These are phyloP conservation scores for Ephydatia muelleri DNA, from an alignment of 37 sponge, comb jelly and placozoan genomes.

Conservation along the genomic window DNA sequence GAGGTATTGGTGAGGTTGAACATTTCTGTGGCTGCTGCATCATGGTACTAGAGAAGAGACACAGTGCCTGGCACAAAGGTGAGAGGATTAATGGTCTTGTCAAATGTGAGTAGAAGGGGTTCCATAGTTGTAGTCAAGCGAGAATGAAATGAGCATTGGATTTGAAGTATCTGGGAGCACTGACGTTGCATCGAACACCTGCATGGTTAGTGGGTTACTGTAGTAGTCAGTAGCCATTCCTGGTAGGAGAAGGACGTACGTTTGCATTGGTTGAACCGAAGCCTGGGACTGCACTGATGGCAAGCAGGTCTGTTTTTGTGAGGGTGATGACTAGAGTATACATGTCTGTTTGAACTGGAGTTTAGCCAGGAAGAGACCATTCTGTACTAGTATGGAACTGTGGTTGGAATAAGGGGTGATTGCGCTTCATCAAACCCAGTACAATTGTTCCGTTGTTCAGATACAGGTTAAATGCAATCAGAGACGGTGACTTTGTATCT, in stretches of 20 bases:
- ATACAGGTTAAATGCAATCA: constrained; percentile 53
- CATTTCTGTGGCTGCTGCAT: neutral
- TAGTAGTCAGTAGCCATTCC: constrained; percentile 58
- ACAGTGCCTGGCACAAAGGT: constrained; percentile 41
- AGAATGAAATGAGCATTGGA: constrained; percentile 61
- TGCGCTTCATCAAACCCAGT: constrained; percentile 76
- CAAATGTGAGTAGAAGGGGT: constrained; percentile 64
- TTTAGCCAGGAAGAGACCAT: constrained; percentile 40
- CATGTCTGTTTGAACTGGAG: constrained; percentile 28
- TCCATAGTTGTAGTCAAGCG: constrained; percentile 52
- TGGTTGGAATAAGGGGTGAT: constrained; percentile 51
- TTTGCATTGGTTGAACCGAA: constrained; percentile 57
- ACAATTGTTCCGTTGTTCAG: constrained; percentile 56
- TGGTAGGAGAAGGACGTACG: constrained; percentile 53
- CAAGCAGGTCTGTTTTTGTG: constrained; percentile 60
- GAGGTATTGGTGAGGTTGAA: constrained; percentile 27
- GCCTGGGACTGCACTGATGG: constrained; percentile 55
- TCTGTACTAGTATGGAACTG: constrained; percentile 43
- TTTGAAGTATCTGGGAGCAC: constrained; percentile 47
- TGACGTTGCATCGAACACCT: constrained; percentile 16
- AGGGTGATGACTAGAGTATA: constrained; percentile 51
- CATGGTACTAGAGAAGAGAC: constrained; percentile 29
- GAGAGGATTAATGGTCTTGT: constrained; percentile 61
- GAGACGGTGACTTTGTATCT: constrained; percentile 45
- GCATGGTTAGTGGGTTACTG: constrained; percentile 57